Percentiles rank a stretch among this genome's conserved stretches.
Conservation (phyloP, 2,113 vertebrate genomes). For the Empidonax alnorum region DNA sequence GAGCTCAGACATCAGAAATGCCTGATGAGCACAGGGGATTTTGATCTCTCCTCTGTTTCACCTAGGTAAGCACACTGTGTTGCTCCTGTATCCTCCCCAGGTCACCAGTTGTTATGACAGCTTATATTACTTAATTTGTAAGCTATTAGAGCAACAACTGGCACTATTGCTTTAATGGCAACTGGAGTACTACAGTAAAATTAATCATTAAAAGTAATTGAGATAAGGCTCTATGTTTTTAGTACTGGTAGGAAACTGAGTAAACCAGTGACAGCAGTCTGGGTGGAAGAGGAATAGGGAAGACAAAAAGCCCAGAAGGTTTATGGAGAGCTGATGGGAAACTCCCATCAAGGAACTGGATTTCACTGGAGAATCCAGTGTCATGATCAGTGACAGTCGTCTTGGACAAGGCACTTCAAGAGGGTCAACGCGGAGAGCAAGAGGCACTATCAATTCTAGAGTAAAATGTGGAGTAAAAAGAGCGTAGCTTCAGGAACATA, state of each 20-base stretch:
- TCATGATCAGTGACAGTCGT: neutral
- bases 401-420: neutral
- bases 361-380: neutral
- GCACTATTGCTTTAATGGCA: neutral
- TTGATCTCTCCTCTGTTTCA: neutral
- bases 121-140: constrained; percentile 24
- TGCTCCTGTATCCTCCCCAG: neutral
- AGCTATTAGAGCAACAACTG: constrained; percentile 20
- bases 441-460: neutral
- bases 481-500: neutral
- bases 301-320: neutral
- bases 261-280: neutral
- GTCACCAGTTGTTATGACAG: neutral
- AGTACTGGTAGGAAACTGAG: neutral
- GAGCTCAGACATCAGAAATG: neutral
- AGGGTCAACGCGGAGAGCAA: neutral
- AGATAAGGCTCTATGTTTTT: neutral
- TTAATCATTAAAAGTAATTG: constrained; percentile 15
- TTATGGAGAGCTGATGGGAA: neutral
- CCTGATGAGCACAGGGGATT: neutral
- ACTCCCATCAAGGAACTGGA: neutral
- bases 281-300: neutral
- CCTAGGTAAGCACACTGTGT: constrained; percentile 14
- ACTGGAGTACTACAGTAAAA: neutral
- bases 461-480: neutral